These are phyloP conservation scores for Oryzias melastigma DNA, from an alignment of 2,113 vertebrate species.

Conservation along the genomic window DNA sequence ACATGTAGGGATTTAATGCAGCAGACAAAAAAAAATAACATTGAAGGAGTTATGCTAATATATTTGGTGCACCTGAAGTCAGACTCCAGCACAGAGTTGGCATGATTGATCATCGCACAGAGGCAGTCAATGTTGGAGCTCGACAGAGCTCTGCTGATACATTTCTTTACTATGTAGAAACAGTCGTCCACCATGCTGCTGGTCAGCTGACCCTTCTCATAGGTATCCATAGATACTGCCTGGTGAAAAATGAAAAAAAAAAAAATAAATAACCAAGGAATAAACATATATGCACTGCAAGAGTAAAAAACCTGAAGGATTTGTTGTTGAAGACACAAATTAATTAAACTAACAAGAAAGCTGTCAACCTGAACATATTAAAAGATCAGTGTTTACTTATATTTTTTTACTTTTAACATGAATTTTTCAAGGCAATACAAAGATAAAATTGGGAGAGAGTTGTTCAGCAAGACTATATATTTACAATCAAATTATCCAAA, in stretches of 20 bases:
- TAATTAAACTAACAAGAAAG: too few species aligned
- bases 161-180: constrained; percentile 99
- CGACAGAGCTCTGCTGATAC: constrained; percentile 92
- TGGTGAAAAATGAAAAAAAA: constrained; percentile 42
- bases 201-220: constrained; percentile 91
- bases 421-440: too few species aligned
- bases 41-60: neutral
- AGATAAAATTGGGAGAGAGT: too few species aligned
- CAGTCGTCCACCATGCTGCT: constrained; percentile 99
- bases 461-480: too few species aligned
- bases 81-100: constrained; percentile 90
- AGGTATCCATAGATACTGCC: constrained; percentile 94
- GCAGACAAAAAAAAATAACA: neutral
- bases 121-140: constrained; percentile 97
- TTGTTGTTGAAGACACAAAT: too few species aligned
- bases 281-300: too few species aligned
- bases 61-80: constrained; percentile 86
- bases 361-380: too few species aligned
- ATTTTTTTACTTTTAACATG: too few species aligned
- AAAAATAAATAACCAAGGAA: neutral
- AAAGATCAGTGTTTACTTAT: too few species aligned
- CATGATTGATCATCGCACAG: constrained; percentile 98
- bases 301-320: too few species aligned
- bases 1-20: neutral
- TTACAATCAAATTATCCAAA: too few species aligned